Evolutionary conservation across 2,888 invertebrate genomes (phyloP).

Genomic region (Erebia aethiops): DNA sequence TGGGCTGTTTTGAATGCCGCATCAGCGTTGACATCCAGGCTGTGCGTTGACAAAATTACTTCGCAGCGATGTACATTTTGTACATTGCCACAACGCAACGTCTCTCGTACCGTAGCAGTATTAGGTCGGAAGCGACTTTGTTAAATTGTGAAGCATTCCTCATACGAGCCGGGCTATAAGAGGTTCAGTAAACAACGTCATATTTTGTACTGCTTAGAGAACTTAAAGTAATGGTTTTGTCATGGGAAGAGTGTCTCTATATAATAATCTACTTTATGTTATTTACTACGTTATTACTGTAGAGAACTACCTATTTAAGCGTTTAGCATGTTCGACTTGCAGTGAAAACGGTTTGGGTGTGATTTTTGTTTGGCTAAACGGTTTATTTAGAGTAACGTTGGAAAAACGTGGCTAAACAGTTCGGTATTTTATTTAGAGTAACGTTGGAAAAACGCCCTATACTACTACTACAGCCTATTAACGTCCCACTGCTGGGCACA

Average conservation of each 20-base stretch:
- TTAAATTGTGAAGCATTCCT: conserved; percentile 37
- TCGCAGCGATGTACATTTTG: conserved; percentile 7
- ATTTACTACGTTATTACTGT: background rate
- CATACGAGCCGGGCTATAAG: conserved; percentile 34
- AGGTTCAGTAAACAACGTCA: conserved; percentile 32
- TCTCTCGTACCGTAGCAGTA: conserved; percentile 16
- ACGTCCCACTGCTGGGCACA: too few species aligned
- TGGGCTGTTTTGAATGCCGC: too few species aligned
- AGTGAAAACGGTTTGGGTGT: too few species aligned
- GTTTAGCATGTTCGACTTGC: too few species aligned
- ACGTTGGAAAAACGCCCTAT: too few species aligned
- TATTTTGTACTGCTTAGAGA: conserved; percentile 29
- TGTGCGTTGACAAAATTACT: background rate
- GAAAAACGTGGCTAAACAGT: too few species aligned
- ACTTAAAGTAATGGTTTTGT: conserved; percentile 36
- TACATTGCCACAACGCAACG: conserved; percentile 2
- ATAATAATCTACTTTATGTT: conserved; percentile 15
- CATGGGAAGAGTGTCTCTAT: conserved; percentile 22
- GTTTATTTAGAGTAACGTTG: too few species aligned
- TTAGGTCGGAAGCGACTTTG: conserved; percentile 34
- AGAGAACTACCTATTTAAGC: too few species aligned
- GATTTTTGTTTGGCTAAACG: too few species aligned
- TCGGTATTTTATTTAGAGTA: too few species aligned
- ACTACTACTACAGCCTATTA: too few species aligned
- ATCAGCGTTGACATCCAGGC: background rate